Evolutionary conservation across 2,888 invertebrate genomes (phyloP), one percentile per base, ranked within the genome.

Genomic region (Apoda limacodes): DNA sequence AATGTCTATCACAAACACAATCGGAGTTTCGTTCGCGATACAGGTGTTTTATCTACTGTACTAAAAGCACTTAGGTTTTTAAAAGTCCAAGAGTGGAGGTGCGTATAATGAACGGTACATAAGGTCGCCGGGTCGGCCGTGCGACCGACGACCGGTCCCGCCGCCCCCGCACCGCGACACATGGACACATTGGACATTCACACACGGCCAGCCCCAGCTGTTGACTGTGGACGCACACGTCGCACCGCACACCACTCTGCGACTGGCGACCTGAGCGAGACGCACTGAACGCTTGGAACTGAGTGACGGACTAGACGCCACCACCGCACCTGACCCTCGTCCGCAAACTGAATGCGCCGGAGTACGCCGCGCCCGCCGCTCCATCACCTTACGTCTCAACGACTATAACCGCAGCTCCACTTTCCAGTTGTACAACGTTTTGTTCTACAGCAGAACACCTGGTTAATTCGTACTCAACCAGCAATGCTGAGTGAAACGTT

Each of bases 51-150:
- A 45, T 46, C 43, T 47, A 45, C 45, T 41, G 45, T 50, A 55
- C 17, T 6, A 17, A 17, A 7, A 17, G 17, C 17, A 7, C 7
- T 17, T 17, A 17, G 17, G 5, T 17, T 17, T 17, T 17, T 50
- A 53, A 62, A 60, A 62, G 57, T 62, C 61, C 61, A 49, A 57
- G 58, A 57, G 50, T 34, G 30, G 48, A 46, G 52, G 60, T 69
- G 70, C 68, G 67, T 71, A 53, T 52, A 60, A 71, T 68, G 71
- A 72, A 68, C 70, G 74, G 74, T 69, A 64, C 74, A 78, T 81
- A 76, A 83, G 82, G 83, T 81, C 82, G 82, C 71, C 76, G 64
- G 78, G 80, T 74, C 76, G 63, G 53, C 46, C 53, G 61, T 55
- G 54, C 52, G 55, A 58, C 55, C 52, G 55, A 50, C 63, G 70